Conservation (phyloP, 1,140 invertebrate genomes). For the Xylocopa sonorina region DNA sequence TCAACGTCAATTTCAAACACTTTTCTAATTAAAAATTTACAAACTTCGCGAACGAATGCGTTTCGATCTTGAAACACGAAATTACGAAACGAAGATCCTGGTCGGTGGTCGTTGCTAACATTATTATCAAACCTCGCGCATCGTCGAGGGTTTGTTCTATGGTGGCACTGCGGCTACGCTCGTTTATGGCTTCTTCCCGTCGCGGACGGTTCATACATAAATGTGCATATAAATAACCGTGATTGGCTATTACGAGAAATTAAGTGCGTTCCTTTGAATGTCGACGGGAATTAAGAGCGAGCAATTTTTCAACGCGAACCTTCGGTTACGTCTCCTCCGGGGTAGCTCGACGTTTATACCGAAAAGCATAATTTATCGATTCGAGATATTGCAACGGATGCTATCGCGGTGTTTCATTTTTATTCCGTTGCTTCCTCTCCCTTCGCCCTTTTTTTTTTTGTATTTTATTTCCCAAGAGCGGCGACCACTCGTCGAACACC, state of each 20-base stretch:
- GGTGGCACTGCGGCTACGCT: not conserved
- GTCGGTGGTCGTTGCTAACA: too few relatives aligned
- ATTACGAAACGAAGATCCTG: too few relatives aligned
- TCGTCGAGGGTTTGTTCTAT: not conserved
- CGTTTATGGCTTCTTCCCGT: slow-evolving; percentile 26
- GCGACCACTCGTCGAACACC: not conserved
- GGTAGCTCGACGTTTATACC: slow-evolving; percentile 32
- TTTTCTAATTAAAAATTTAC: too few relatives aligned
- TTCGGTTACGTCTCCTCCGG: slow-evolving; percentile 15
- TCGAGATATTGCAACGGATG: slow-evolving; percentile 16
- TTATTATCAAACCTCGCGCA: too few relatives aligned
- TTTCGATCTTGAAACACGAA: too few relatives aligned
- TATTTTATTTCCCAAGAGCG: not conserved
- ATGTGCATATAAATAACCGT: slow-evolving; percentile 45
- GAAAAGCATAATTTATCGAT: slow-evolving; percentile 37
- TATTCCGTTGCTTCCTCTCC: not conserved
- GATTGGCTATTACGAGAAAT: slow-evolving; percentile 48
- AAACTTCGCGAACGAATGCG: too few relatives aligned
- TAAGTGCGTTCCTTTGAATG: slow-evolving; percentile 47
- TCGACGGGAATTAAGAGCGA: slow-evolving; percentile 49
- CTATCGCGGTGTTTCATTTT: not conserved
- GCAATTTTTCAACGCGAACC: slow-evolving; percentile 42
- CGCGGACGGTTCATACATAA: slow-evolving; percentile 30
- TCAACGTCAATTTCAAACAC: too few relatives aligned
- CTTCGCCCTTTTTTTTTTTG: not conserved